Base-by-base conservation (phyloP, 2,113 vertebrate genomes). In the Nibea albiflora region DNA sequence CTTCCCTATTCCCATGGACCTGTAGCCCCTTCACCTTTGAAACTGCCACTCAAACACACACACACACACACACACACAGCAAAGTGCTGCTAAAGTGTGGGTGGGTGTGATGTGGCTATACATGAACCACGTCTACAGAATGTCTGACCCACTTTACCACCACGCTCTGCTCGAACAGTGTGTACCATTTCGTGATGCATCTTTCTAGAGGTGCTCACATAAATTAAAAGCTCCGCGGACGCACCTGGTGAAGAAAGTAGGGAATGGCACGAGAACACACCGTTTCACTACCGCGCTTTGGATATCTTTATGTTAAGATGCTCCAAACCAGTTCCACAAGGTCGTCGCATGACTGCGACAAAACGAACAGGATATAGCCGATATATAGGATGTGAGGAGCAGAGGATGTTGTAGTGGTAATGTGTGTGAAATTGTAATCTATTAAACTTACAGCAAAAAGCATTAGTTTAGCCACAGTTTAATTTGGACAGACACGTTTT, bases 131-230 rank as follows among this genome's bases (percentile, higher is more conserved):
- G 26, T 31, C 66, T 46, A 60, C 63, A 70, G 65, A 85, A 74
- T 3, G 22, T 19, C 46, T 86, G 84, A 87, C 83, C 86, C 73
- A 86, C 44, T 80, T 89, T 84, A 39, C 73, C 46, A 26, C 11
- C 42, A 39, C 42, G 53, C 31, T 53, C 28, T 14, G 1, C 76
- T 81, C 4, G 0, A 71, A 74, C 54, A 35, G 70, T 5, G 26
- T 35, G 20, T 11, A 28, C 42, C 62, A 15, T 74, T 47, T 75
- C 12, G 60, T 9, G n/a, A 68, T 16, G 61, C 19, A n/a, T 49
- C 15, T 2, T 42, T 71, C 47, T 11, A 11, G 11, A 72, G 35
- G 20, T 31, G 11, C 39, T 24, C 4, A 19, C 9, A 67, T 5
- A 65, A 69, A 75, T 58, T 3, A 60, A 66, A 60, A 6, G 12